Evolutionary conservation across 37 sponge, comb jelly and placozoan species (phyloP), one percentile per base, ranked within the genome.

Genomic region (Eunapius fragilis): DNA sequence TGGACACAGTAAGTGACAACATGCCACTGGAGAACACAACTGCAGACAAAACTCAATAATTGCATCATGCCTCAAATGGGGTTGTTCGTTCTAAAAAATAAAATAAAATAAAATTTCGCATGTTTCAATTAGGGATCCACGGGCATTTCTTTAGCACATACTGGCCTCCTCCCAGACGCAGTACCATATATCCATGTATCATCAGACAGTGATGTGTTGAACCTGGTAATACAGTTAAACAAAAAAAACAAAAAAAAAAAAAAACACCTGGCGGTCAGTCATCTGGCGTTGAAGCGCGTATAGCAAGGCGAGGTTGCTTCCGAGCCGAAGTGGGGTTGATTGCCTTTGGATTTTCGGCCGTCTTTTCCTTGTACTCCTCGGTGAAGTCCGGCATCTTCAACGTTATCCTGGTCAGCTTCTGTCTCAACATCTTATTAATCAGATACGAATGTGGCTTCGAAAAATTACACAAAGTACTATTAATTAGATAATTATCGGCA

Each of bases 341-440:
- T 31, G 73, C 69, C 30, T 81, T 78, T 0, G 22, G 34, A 34
- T 41, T 78, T 37, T 32, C 78, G 58, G 69, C 74, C 77, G 89
- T 87, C 47, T 75, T 14, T 30, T 92, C 86, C 25, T 85, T 83
- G 67, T 90, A 94, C 78, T 94, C 94, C 27, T 84, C 77, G 58
- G 58, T 58, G 32, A 94, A 87, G 74, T 94, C 94, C 17, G 88
- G 34, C 79, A 84, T 74, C 73, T 90, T 94, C 19, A 94, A 68
- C 31, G 83, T 74, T 68, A 94, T 94, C 19, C 91, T 73, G 35
- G 87, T 81, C 80, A 94, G 27, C 75, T 94, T 94, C 35, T 81
- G 83, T 49, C 85, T 77, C 85, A 94, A 34, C 94, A 94, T 94
- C 11, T 0, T 82, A 0, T 58, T 58, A 17, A 58, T 11, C 58